phyloP scores from a whole-genome alignment of 92 coral and sea anemone species.

The Porites lobata region DNA sequence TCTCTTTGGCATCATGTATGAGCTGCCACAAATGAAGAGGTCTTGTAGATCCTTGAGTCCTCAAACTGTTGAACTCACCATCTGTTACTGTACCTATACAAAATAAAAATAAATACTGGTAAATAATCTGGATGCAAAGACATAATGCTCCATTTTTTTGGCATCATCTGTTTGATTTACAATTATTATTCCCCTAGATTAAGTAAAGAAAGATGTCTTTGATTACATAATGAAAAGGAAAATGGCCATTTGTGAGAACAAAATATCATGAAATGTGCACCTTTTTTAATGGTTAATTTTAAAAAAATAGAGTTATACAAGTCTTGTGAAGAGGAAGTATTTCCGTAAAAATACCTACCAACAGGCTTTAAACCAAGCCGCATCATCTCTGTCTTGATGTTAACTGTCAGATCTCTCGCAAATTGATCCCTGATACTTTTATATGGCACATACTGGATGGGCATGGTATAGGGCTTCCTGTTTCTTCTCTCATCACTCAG shows the following conservation, averaged over 20 bases:
- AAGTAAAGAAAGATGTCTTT: too few relatives aligned
- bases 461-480: conserved; percentile 68
- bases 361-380: conserved; percentile 56
- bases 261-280: too few relatives aligned
- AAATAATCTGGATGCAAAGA: too few relatives aligned
- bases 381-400: conserved; percentile 53
- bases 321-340: background rate
- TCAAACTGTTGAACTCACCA: conserved; percentile 77
- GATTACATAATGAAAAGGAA: too few relatives aligned
- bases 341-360: conserved; percentile 42
- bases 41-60: conserved; percentile 73
- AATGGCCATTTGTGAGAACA: too few relatives aligned
- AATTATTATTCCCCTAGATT: too few relatives aligned
- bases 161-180: too few relatives aligned
- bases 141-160: too few relatives aligned
- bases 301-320: background rate
- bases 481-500: conserved; percentile 63
- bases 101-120: too few relatives aligned
- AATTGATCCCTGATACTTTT: conserved; percentile 64
- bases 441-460: conserved; percentile 76
- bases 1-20: conserved; percentile 73
- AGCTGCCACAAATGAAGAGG: conserved; percentile 77
- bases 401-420: conserved; percentile 60
- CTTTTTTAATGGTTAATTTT: too few relatives aligned
- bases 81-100: conserved; percentile 70